Conservation (phyloP, 2,113 vertebrate genomes). For the Girardinichthys multiradiatus region DNA sequence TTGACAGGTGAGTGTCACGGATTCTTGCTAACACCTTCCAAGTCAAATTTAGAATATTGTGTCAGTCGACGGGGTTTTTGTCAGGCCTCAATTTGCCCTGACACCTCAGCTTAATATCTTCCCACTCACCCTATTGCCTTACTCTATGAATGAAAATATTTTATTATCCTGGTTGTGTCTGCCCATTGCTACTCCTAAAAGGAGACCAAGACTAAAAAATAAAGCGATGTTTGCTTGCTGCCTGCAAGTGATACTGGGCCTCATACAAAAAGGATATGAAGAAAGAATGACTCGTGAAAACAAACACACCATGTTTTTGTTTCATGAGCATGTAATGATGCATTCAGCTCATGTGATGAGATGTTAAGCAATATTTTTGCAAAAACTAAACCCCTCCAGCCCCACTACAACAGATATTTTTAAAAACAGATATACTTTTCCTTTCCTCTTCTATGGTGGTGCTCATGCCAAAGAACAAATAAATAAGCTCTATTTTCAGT, state of each 20-base stretch:
- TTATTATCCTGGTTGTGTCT: background rate
- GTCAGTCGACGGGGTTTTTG: slow-evolving; percentile 21
- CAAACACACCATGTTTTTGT: slow-evolving; percentile 1
- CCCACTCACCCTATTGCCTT: background rate
- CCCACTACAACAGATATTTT: background rate
- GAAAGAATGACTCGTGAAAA: slow-evolving; percentile 12
- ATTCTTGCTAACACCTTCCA: slow-evolving; percentile 29
- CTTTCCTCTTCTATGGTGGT: no score
- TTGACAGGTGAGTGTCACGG: slow-evolving; percentile 57
- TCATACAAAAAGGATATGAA: slow-evolving; percentile 15
- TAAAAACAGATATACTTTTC: background rate
- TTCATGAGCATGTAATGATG: slow-evolving; percentile 1
- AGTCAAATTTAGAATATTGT: slow-evolving; percentile 39
- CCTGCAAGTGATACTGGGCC: background rate
- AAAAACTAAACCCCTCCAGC: background rate
- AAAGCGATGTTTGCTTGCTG: background rate
- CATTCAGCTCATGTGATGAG: background rate
- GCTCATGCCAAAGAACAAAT: no score
- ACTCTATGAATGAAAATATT: background rate
- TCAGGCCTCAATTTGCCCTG: slow-evolving; percentile 5
- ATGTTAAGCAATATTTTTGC: background rate
- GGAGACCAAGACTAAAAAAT: background rate
- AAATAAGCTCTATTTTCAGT: no score
- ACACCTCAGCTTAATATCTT: slow-evolving; percentile 19
- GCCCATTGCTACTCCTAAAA: background rate